A percentile compares a stretch with the other conserved stretches of the same genome.
These are phyloP conservation scores for Deroplatys truncata DNA, from an alignment of 2,888 invertebrate genomes.

Conservation along the genomic window DNA sequence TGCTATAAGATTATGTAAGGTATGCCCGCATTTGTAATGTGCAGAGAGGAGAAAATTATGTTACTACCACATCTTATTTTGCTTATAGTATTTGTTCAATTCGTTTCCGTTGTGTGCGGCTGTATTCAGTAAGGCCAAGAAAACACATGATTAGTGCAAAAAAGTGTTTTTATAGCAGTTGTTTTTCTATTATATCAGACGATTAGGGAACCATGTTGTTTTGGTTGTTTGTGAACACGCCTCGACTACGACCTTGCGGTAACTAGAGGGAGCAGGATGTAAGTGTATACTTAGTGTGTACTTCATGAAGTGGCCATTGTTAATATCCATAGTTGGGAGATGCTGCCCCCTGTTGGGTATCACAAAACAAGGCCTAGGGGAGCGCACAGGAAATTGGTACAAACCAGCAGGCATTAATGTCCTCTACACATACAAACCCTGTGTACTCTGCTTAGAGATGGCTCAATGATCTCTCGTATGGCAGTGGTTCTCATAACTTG, in stretches of 20 bases:
- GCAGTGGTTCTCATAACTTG: too few relatives aligned
- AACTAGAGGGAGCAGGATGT: not conserved
- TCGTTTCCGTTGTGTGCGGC: too few relatives aligned
- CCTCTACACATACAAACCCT: not conserved
- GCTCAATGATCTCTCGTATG: too few relatives aligned
- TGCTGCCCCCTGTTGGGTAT: not conserved
- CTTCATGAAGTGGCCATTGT: not conserved
- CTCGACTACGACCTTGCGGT: not conserved
- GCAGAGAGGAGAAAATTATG: too few relatives aligned
- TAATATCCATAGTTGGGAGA: not conserved
- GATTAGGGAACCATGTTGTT: not conserved
- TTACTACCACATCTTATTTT: too few relatives aligned
- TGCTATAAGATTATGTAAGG: too few relatives aligned
- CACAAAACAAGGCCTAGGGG: not conserved
- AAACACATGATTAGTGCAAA: too few relatives aligned
- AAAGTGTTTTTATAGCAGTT: too few relatives aligned
- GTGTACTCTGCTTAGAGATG: not conserved
- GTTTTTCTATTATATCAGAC: not conserved
- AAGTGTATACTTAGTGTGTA: not conserved
- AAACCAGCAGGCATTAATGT: not conserved
- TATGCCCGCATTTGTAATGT: too few relatives aligned
- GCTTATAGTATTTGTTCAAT: too few relatives aligned
- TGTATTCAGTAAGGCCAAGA: too few relatives aligned
- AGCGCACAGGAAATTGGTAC: not conserved
- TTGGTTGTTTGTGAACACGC: not conserved